Evolutionary conservation across 2,888 invertebrate genomes (phyloP).

Genomic region (Trilocha varians): DNA sequence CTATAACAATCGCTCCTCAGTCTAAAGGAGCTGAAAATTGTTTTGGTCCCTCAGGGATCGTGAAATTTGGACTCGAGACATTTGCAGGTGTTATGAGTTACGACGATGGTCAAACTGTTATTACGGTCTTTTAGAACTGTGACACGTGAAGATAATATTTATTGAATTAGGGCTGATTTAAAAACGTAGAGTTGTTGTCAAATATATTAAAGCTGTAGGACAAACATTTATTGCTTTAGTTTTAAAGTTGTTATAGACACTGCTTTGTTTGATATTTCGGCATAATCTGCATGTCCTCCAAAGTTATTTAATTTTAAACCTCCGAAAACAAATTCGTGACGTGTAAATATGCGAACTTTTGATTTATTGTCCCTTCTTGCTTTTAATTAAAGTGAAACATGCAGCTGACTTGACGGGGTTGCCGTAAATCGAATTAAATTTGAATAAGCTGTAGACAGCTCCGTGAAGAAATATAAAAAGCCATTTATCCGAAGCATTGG

Average conservation of each 20-base stretch:
- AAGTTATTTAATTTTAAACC: too few relatives aligned
- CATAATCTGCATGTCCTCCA: too few relatives aligned
- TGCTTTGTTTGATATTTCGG: too few relatives aligned
- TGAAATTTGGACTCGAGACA: slow-evolving; percentile 39
- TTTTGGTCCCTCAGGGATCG: slow-evolving; percentile 39
- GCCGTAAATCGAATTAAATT: slow-evolving; percentile 38
- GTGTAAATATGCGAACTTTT: slow-evolving; percentile 26
- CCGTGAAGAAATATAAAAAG: slow-evolving; percentile 57
- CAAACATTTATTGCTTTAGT: too few relatives aligned
- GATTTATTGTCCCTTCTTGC: slow-evolving; percentile 13
- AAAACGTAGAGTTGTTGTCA: too few relatives aligned
- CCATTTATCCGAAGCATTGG: slow-evolving; percentile 54
- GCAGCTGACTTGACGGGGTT: background rate
- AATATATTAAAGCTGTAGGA: too few relatives aligned
- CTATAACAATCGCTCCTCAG: background rate
- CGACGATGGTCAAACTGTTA: slow-evolving; percentile 29
- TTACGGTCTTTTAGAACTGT: slow-evolving; percentile 25
- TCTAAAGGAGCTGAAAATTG: slow-evolving; percentile 51
- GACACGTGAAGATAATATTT: background rate
- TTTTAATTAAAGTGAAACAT: slow-evolving; percentile 18
- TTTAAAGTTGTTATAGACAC: too few relatives aligned
- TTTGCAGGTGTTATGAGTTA: slow-evolving; percentile 59
- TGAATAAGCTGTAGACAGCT: slow-evolving; percentile 48
- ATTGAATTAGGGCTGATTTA: too few relatives aligned
- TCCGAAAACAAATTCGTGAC: slow-evolving; percentile 7